Evolutionary conservation across 2,888 invertebrate genomes (phyloP), one percentile per base, ranked within the genome.

Genomic region (Drosophila meridionalis): DNA sequence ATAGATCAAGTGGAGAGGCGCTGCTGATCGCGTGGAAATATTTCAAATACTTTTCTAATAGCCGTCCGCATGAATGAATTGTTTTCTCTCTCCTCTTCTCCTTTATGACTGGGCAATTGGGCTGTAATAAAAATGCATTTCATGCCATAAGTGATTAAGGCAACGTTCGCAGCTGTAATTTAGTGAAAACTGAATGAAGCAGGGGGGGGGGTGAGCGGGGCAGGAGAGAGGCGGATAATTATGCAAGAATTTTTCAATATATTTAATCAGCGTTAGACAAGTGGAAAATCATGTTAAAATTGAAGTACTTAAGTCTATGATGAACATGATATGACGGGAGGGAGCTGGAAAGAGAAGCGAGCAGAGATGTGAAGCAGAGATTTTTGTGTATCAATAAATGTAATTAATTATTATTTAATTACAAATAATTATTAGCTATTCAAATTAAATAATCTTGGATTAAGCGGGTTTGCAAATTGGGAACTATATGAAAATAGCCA

Each of bases 31-130:
- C 86, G 83, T 88, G 87, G 73, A 88, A 84, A 88, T 84, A 86
- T 88, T 84, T 84, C 81, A 88, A 88, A 84, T 84, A 80, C 70
- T 84, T 88, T 86, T 86, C 88, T 84, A 88, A 88, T 80, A 86
- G 88, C 76, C 53, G 56, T 52, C 68, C 78, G 75, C 70, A 69
- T 78, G 87, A 86, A 80, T 80, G 76, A 88, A 87, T 77, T 79
- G 73, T 63, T 57, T 63, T 63, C 50, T 59, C 45, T 40, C 36
- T 28, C 4, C 14, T 14, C 26, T n/a, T 4, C 30, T 11, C 3
- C 42, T 59, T 66, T 81, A 77, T 75, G 65, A 69, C 47, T 58
- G 14, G 67, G 61, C 64, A 68, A 69, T 74, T 75, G 69, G 48
- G 72, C 62, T 62, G 48, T 58, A 48, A 42, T 55, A 38, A 77